Evolutionary conservation across 2,797 vertebrate species (phyloP), one percentile per base, ranked within the genome.

Genomic region (Furcifer pardalis): DNA sequence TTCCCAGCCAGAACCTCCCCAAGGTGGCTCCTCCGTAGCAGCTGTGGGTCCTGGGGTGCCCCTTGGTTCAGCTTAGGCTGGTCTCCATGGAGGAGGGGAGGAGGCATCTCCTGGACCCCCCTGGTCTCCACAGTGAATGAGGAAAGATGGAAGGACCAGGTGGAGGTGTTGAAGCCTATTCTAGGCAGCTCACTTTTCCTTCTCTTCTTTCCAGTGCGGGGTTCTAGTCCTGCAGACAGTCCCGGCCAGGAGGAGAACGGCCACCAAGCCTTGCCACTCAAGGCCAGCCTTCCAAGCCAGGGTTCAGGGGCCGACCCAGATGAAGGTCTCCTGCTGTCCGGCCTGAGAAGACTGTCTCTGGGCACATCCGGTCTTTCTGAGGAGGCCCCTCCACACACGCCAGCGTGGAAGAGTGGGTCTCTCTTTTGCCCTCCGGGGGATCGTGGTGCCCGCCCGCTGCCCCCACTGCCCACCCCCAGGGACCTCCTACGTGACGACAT

Each of bases 371-470:
- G 90, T 15, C 80, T 87, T 23, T 92, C 97, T 1, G 96, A 97
- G 83, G 95, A 93, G 91, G 95, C 93, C 5, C 96, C 97, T 35
- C 96, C 97, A 1, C 97, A 96, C 60, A 97, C 95, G 49, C 97
- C 52, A 85, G 93, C 30, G 15, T 17, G 62, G 84, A 95, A 90
- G 85, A 88, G 27, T 25, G 92, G 94, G 5, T 5, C 2, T 4
- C 10, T n/a, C 10, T 91, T 84, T 0, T 89, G 93, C 59, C 77
- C 94, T 4, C 37, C 91, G 7, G 79, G 60, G 1, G 96, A 96
- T 52, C 96, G 98, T 52, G 95, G 97, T 84, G 97, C 97, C n/a
- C 96, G 98, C 88, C 99, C 98, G 0, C 96, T 99, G 7, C 99
- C 99, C 0, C 96, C 96, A 0, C 90, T 97, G 81, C 99, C 98